These are phyloP conservation scores for Hydraecia micacea DNA, from an alignment of 2,888 invertebrate genomes.

Conservation along the genomic window DNA sequence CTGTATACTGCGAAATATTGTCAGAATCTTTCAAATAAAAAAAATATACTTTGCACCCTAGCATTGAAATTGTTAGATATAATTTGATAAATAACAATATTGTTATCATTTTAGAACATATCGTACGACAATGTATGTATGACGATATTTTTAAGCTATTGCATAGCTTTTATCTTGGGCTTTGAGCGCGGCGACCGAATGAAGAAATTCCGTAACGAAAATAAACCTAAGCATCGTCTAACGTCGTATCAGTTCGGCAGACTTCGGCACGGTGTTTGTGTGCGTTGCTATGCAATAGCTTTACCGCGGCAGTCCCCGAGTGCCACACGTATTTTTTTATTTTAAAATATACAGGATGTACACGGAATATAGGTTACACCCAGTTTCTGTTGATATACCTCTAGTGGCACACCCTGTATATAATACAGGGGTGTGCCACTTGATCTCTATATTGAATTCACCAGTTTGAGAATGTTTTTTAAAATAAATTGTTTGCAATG, in stretches of 20 bases:
- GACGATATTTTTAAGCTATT: too few relatives aligned
- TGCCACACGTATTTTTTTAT: too few relatives aligned
- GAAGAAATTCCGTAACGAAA: too few relatives aligned
- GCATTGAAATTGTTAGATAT: not conserved
- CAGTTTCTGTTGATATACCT: not conserved
- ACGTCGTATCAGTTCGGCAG: too few relatives aligned
- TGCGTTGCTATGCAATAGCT: too few relatives aligned
- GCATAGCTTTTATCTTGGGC: too few relatives aligned
- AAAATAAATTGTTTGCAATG: slow-evolving; percentile 11
- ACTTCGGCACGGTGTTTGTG: too few relatives aligned
- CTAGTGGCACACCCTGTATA: not conserved
- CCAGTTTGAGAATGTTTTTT: not conserved
- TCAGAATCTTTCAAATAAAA: too few relatives aligned
- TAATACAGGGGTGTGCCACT: not conserved
- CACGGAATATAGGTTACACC: not conserved
- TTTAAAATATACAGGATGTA: not conserved
- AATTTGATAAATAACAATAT: not conserved
- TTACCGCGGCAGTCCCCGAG: too few relatives aligned
- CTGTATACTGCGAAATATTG: not conserved
- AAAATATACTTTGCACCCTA: not conserved
- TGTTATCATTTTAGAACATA: not conserved
- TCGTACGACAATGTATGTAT: not conserved
- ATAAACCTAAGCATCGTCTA: too few relatives aligned
- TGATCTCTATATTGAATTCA: not conserved
- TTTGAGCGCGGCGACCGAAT: too few relatives aligned